phyloP scores from a whole-genome alignment of 2,888 invertebrate genomes.

The Priapulus caudatus region DNA sequence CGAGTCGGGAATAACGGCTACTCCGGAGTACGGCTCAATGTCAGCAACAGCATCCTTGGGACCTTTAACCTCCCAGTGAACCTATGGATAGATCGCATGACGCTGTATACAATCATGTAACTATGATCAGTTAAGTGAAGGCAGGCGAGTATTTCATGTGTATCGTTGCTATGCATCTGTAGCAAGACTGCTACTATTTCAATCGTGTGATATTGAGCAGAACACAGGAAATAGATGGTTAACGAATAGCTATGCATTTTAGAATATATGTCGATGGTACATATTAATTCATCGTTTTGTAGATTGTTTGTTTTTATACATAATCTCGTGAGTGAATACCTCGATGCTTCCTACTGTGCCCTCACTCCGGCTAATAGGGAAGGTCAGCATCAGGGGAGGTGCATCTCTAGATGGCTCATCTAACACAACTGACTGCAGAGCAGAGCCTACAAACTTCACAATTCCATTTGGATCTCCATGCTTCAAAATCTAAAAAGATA shows the following conservation, averaged over 20 bases:
- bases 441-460: constrained; percentile 28
- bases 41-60: constrained; percentile 23
- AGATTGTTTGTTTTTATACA: too few relatives aligned
- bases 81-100: constrained; percentile 18
- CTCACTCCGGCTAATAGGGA: constrained; percentile 27
- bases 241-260: too few relatives aligned
- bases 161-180: too few relatives aligned
- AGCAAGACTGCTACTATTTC: too few relatives aligned
- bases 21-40: constrained; percentile 27
- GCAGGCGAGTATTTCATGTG: too few relatives aligned
- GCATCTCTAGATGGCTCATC: constrained; percentile 27
- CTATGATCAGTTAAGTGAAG: too few relatives aligned
- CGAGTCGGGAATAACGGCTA: constrained; percentile 24
- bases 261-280: too few relatives aligned
- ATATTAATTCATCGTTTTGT: too few relatives aligned
- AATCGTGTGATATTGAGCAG: too few relatives aligned
- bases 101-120: too few relatives aligned
- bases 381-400: constrained; percentile 22
- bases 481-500: constrained; percentile 27
- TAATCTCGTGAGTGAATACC: too few relatives aligned
- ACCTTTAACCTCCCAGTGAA: constrained; percentile 31
- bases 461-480: constrained; percentile 37
- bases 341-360: constrained; percentile 28
- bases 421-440: constrained; percentile 24
- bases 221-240: too few relatives aligned